Evolutionary conservation across 2,888 invertebrate species (phyloP), one percentile per base, ranked within the genome.

Genomic region (Bursaphelenchus okinawaensis): DNA sequence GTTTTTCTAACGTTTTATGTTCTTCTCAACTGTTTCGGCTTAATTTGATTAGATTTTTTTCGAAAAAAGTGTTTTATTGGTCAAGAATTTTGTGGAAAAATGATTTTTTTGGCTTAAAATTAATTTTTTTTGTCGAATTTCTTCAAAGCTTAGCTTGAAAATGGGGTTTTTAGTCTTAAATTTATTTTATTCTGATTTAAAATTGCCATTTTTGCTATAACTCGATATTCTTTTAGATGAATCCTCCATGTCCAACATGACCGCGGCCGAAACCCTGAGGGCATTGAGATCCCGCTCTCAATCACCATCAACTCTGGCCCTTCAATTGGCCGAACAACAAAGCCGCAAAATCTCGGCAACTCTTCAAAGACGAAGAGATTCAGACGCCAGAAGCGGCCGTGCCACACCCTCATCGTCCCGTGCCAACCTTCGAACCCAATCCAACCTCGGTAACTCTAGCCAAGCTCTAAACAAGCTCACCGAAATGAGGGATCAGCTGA

Each of bases 221-320:
- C n/a, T n/a, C n/a, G n/a, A n/a, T n/a, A 16, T 40, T 40, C 3
- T 4, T 40, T 40, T 6, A 40, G 40, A 40, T 40, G 40, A 40
- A 40, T 40, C 40, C 40, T 40, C 40, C 3, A 16, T 40, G 12
- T 40, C 40, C 40, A 40, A 40, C n/a, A 4, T 50, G 4, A 59
- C 24, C 2, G 60, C 60, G 4, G 12, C 60, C 16, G 60, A 59
- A 20, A 59, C 50, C 50, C 50, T 51, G 40, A 54, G 51, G 12
- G 51, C 58, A 16, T 55, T 73, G 7, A 66, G 71, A n/a, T 57
- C 51, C 7, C 68, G 72, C 29, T 72, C 75, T n/a, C 75, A 75
- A 54, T 61, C 61, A 12, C 73, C 73, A 6, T 63, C 75, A 4
- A 64, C 68, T n/a, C 55, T 73, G 56, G 65, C 72, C 8, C 61